A percentile compares a stretch with the other conserved stretches of the same genome.
These are phyloP conservation scores for Papilio xuthus DNA, from an alignment of 1,140 invertebrate species.

Conservation along the genomic window DNA sequence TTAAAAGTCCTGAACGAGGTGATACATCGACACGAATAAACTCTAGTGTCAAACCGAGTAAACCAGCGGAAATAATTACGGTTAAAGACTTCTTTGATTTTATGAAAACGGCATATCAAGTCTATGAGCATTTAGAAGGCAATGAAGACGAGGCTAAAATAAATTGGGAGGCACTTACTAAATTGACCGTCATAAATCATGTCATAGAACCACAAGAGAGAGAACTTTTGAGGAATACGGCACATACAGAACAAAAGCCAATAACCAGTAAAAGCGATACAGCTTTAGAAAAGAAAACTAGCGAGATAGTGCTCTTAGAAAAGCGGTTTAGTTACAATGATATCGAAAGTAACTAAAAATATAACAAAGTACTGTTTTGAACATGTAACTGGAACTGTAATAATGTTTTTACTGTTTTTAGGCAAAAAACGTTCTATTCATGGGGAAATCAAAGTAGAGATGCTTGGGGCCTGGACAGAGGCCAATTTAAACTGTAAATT, in stretches of 20 bases:
- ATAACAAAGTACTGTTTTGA: slow-evolving; percentile 23
- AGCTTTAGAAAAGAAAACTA: slow-evolving; percentile 58
- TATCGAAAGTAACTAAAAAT: slow-evolving; percentile 61
- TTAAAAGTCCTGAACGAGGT: slow-evolving; percentile 55
- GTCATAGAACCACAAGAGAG: slow-evolving; percentile 74
- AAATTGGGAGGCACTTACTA: slow-evolving; percentile 84
- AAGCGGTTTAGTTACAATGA: slow-evolving; percentile 72
- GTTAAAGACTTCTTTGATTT: slow-evolving; percentile 88
- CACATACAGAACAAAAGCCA: slow-evolving; percentile 58
- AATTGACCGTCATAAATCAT: slow-evolving; percentile 75
- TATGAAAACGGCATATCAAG: slow-evolving; percentile 87
- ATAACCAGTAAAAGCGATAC: slow-evolving; percentile 70
- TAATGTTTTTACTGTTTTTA: slow-evolving; percentile 42
- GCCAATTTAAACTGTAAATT: slow-evolving; percentile 77
- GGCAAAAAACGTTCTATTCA: slow-evolving; percentile 56
- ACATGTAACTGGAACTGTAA: slow-evolving; percentile 24
- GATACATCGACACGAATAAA: slow-evolving; percentile 57
- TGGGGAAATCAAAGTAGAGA: slow-evolving; percentile 68
- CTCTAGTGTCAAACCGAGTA: slow-evolving; percentile 52
- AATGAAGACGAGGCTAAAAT: slow-evolving; percentile 82
- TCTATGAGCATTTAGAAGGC: slow-evolving; percentile 84
- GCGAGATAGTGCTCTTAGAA: slow-evolving; percentile 51
- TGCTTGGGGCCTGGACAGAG: slow-evolving; percentile 77
- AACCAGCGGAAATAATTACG: slow-evolving; percentile 81
- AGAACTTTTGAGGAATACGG: slow-evolving; percentile 67